Evolutionary conservation across 2,888 invertebrate genomes (phyloP).

Genomic region (Cantharis rustica): DNA sequence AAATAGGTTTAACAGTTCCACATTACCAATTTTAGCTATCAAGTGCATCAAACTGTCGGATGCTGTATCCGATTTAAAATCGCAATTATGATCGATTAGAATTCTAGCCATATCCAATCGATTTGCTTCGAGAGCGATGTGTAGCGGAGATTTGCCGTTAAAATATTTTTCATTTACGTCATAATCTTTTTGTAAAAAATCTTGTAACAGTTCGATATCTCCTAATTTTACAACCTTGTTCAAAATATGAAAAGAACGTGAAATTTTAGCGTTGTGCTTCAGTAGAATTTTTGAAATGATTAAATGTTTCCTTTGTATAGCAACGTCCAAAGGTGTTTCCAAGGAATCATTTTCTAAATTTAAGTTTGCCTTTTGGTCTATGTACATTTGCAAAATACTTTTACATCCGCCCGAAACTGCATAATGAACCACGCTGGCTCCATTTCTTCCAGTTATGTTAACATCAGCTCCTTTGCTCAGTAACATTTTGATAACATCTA

Average conservation of each 20-base stretch:
- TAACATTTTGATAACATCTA: background rate
- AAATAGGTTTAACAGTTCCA: background rate
- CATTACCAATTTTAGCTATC: background rate
- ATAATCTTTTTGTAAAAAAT: background rate
- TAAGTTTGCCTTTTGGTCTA: background rate
- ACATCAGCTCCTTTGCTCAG: background rate
- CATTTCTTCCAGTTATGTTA: background rate
- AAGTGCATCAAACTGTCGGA: background rate
- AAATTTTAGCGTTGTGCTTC: background rate
- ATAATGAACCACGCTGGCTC: background rate
- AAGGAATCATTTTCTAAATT: background rate
- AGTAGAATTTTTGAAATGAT: background rate
- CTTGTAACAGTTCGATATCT: background rate
- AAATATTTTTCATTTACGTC: background rate
- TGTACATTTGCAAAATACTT: background rate
- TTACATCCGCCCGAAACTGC: background rate
- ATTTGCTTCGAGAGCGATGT: background rate
- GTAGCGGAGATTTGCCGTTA: background rate
- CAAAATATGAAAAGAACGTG: background rate
- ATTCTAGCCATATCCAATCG: background rate
- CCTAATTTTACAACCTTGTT: background rate
- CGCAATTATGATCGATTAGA: background rate
- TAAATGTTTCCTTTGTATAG: background rate
- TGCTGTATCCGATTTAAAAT: background rate
- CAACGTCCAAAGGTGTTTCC: background rate